Conservation (phyloP, 2,113 vertebrate species). For the Syngnathoides biaculeatus region DNA sequence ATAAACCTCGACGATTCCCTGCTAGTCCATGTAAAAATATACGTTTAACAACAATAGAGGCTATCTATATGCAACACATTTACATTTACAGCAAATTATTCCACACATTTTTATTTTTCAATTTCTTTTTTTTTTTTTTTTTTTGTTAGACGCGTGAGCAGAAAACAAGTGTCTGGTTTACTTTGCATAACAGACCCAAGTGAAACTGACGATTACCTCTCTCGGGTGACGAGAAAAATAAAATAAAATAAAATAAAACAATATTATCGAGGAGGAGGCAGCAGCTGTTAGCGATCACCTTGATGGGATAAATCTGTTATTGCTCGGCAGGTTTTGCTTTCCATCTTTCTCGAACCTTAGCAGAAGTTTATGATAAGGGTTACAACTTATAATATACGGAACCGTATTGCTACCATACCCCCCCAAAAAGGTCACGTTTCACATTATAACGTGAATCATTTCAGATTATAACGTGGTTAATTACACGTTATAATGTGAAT, state of each 20-base stretch:
- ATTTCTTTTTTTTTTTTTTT: conserved; percentile 14
- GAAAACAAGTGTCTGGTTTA: neutral
- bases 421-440: no score
- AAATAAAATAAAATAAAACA: no score
- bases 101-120: no score
- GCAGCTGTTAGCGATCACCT: conserved; percentile 59
- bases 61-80: conserved; percentile 59
- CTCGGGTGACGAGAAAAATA: neutral
- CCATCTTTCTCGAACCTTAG: neutral
- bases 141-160: neutral
- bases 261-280: conserved; percentile 29
- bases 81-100: conserved; percentile 40
- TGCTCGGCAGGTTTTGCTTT: conserved; percentile 37
- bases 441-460: no score
- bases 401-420: no score
- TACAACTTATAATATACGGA: neutral
- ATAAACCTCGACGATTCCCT: conserved; percentile 25
- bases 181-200: neutral
- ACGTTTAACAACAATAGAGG: conserved; percentile 61
- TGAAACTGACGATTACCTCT: neutral
- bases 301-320: conserved; percentile 34
- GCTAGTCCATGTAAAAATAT: conserved; percentile 65
- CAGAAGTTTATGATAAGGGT: no score
- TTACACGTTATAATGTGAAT: no score
- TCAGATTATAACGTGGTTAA: no score